Evolutionary conservation across 1,140 invertebrate genomes (phyloP), one percentile per base, ranked within the genome.

Genomic region (Hylaeus anthracinus): DNA sequence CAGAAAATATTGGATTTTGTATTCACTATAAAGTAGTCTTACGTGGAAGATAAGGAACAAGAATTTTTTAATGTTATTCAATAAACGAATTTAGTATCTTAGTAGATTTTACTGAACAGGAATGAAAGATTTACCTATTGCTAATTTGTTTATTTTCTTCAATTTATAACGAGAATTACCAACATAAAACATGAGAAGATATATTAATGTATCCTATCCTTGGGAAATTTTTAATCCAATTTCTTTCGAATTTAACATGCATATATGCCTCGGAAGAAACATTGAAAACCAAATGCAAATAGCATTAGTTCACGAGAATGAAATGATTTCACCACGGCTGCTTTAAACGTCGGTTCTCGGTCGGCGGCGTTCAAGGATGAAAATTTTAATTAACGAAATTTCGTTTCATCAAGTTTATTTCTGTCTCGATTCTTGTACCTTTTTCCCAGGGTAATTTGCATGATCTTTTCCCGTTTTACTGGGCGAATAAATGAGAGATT

Each of bases 361-460:
- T 45, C 15, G 70, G 15, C 45, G 26, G 37, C 8, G 39, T 53
- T 71, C 56, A 39, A 63, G 60, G 60, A 72, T 72, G 60, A 72
- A 79, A 79, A 79, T 80, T 80, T 80, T 80, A 80, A 80, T 79
- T 79, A 79, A 79, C 70, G 53, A 45, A 73, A 79, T 80, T 80
- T 66, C 78, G 78, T 80, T 74, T 61, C 72, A 74, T 80, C 72
- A 61, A 80, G 14, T 75, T 75, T 67, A 67, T 67, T 74, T 74
- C 72, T 51, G 72, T 3, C 78, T 10, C 1, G 53, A 15, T 43
- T 26, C 72, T 80, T 67, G 55, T 61, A 65, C 63, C 41, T 70
- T 70, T 70, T 60, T 5, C 10, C 5, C n/a, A 55, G 10, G n/a
- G 61, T 67, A 75, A 80, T 80, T 80, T 80, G 72, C 78, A 80